Evolutionary conservation across 2,888 invertebrate species (phyloP).

Genomic region (Amiota minor): DNA sequence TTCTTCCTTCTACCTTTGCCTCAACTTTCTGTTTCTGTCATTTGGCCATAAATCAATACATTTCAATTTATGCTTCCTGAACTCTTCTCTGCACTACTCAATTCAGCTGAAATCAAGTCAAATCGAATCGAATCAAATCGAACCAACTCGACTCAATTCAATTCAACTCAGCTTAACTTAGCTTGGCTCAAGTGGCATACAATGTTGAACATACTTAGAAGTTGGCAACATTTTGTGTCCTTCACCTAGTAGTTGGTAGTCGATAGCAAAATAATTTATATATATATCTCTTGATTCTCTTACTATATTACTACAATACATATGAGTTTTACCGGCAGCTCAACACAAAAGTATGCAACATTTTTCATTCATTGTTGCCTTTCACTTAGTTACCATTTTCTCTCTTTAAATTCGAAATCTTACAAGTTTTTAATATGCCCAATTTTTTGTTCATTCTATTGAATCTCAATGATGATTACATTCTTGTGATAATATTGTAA

Average conservation of each 20-base stretch:
- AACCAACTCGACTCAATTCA: slow-evolving; percentile 28
- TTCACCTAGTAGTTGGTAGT: background rate
- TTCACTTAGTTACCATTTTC: no score
- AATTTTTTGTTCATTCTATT: no score
- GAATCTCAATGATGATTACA: no score
- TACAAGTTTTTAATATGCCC: no score
- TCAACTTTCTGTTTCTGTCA: slow-evolving; percentile 22
- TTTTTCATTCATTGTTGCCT: no score
- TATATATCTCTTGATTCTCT: background rate
- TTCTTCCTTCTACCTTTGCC: no score
- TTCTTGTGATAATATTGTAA: background rate
- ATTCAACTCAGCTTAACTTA: slow-evolving; percentile 30
- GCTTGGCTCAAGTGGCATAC: slow-evolving; percentile 41
- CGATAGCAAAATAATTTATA: slow-evolving; percentile 10
- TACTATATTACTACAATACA: no score
- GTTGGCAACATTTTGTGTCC: slow-evolving; percentile 5
- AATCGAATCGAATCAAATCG: background rate
- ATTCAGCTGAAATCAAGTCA: no score
- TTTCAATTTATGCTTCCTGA: slow-evolving; percentile 51
- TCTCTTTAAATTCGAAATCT: no score
- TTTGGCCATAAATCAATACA: slow-evolving; percentile 60
- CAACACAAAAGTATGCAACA: no score
- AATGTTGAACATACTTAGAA: slow-evolving; percentile 24
- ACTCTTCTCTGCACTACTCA: background rate
- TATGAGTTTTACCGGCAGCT: no score